Conservation (phyloP, 2,113 vertebrate genomes). For the Cyanoramphus novaezelandiae region DNA sequence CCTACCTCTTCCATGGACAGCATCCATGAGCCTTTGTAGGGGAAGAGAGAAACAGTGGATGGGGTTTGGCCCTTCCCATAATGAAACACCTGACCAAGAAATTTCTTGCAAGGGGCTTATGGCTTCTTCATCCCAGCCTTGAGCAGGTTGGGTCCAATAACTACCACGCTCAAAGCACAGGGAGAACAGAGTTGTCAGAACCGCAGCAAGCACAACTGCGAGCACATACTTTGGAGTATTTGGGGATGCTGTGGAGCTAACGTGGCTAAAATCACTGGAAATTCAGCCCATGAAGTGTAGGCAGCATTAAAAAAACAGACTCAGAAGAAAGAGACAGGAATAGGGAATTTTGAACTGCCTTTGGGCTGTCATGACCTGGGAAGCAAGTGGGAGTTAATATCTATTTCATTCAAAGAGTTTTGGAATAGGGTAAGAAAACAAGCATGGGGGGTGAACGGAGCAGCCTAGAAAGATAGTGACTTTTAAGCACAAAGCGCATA, state of each 20-base stretch:
- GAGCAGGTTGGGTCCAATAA: not conserved
- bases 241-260: not conserved
- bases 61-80: not conserved
- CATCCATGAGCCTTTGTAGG: not conserved
- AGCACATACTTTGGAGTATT: not conserved
- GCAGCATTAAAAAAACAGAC: not conserved
- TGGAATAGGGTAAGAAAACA: not conserved
- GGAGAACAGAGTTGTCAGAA: not conserved
- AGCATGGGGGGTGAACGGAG: not conserved
- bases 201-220: not conserved
- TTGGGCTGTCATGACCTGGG: not conserved
- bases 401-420: not conserved
- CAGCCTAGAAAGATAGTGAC: not conserved
- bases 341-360: not conserved
- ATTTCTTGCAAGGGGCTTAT: not conserved
- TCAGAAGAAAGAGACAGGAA: not conserved
- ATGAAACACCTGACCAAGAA: not conserved
- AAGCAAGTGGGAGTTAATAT: not conserved
- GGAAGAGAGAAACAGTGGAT: not conserved
- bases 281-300: not conserved
- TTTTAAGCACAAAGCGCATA: not conserved
- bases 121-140: not conserved
- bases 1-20: not conserved
- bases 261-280: not conserved
- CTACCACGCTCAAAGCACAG: not conserved